Base-by-base conservation (phyloP, 2,797 vertebrate species). In the Crocidura indochinensis region DNA sequence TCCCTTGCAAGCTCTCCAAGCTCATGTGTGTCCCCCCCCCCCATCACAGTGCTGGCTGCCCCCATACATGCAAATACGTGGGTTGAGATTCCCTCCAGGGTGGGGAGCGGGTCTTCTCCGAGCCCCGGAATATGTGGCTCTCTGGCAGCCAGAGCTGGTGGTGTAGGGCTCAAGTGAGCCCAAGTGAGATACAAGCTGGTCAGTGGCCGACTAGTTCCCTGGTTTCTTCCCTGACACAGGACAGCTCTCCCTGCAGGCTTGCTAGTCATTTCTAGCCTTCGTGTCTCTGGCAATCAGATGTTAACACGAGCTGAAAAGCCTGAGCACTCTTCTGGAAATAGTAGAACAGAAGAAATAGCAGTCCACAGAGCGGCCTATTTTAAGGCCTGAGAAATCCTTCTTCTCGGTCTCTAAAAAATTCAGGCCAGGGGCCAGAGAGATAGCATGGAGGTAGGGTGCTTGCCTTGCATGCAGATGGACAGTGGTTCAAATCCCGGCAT, bases 331-430 rank as follows among this genome's bases (percentile, higher is more conserved):
- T 91, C 92, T 92, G 46, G 80, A 93, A 96, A 94, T 82, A 95
- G 94, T 82, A 83, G 22, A 84, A 84, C 80, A 77, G 65, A 82
- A 77, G 91, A 90, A 93, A 93, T 8, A 47, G 90, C 60, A 88
- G 29, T 10, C 71, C 76, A 68, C 29, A 60, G 17, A 73, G 38
- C 46, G 31, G 47, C 90, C 88, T 95, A 88, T 91, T 95, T 87
- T 94, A 93, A 92, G 94, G 90, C 89, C 90, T 11, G 29, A 95
- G 82, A 94, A 80, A 92, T 82, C 67, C 65, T 68, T 88, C 31
- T 10, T 79, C 82, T 72, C 88, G 94, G 69, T 88, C 88, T 83
- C 88, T 93, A 44, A 94, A 95, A 76, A 95, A 95, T 92, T 87
- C 76, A 93, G 62, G 47, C 38, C 38, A 38, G 38, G 38, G 38